Evolutionary conservation across 2,797 vertebrate species (phyloP), one percentile per base, ranked within the genome.

Genomic region (Echiichthys vipera): DNA sequence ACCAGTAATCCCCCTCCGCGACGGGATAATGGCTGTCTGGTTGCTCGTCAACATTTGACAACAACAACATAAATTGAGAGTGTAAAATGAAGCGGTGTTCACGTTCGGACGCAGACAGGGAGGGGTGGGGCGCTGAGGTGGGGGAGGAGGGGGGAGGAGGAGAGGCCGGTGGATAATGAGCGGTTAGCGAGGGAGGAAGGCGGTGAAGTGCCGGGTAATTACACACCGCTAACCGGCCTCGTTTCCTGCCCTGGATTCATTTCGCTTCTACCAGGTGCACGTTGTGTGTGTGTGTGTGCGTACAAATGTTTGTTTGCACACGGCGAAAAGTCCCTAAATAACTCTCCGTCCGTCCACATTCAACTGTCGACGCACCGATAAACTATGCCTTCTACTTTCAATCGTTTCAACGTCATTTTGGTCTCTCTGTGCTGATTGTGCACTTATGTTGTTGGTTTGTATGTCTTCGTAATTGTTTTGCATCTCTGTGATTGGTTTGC

Each of bases 181-280:
- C 89, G 91, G 94, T 94, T 95, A 95, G 94, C 90, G 90, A 59
- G 20, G 72, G 83, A 83, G 66, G 86, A 89, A 88, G 88, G 40
- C 68, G 85, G 78, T 90, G 77, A 94, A 95, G 91, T 95, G 94
- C 89, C 91, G 79, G 86, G 92, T 97, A 97, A 97, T 97, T 96
- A 96, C 88, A 96, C 72, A 79, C 86, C 87, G 83, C 89, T 81
- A 81, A n/a, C 89, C 65, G 10, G 51, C 88, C 77, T 87, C 87
- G 88, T 92, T 96, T 97, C 96, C 95, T 96, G 95, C 89, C 91
- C 91, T 70, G 91, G 85, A 47, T 72, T 70, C 5, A 66, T 34
- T 67, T 74, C 9, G 57, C 32, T 65, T 73, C 55, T 47, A 32
- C 82, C 85, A 90, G 85, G 85, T 90, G 86, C 76, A 43, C 0